A percentile compares a stretch with the other conserved stretches of the same genome.
Conservation (phyloP, 92 coral and sea anemone genomes). For the Ricordea florida region DNA sequence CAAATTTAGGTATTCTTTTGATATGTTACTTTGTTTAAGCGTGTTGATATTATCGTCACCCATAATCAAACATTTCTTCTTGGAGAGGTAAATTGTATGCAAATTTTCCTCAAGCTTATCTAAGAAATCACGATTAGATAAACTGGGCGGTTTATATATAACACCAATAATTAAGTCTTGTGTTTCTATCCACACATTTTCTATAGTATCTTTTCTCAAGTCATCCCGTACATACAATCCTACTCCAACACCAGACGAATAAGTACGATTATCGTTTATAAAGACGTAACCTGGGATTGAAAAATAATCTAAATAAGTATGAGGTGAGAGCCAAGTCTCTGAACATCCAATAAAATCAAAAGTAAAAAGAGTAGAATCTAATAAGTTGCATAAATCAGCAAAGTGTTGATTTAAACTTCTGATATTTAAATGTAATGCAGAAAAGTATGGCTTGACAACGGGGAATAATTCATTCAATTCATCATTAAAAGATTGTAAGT, state of each 20-base stretch:
- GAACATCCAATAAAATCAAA: conserved; percentile 50
- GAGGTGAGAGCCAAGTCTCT: conserved; percentile 30
- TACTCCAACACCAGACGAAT: conserved; percentile 27
- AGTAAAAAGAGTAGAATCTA: conserved; percentile 13
- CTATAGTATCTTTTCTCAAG: not conserved
- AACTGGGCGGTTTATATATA: not conserved
- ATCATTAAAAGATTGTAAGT: too few species aligned
- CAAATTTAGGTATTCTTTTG: too few species aligned
- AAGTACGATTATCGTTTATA: conserved; percentile 15
- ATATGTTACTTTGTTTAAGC: too few species aligned
- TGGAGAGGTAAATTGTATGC: not conserved
- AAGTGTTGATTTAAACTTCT: conserved; percentile 46
- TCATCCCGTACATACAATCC: conserved; percentile 6
- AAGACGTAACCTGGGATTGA: conserved; percentile 17
- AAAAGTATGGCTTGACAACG: conserved; percentile 34
- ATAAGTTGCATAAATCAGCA: conserved; percentile 10
- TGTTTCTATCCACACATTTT: conserved; percentile 21
- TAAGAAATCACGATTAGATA: not conserved
- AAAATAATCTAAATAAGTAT: not conserved
- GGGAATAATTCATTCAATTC: conserved; percentile 3
- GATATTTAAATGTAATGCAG: conserved; percentile 24
- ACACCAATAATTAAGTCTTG: not conserved
- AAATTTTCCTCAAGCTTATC: not conserved
- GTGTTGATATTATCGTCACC: not conserved
- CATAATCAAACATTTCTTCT: conserved; percentile 4